Base-by-base conservation (phyloP, 2,888 invertebrate genomes). In the Saturnia pavonia region DNA sequence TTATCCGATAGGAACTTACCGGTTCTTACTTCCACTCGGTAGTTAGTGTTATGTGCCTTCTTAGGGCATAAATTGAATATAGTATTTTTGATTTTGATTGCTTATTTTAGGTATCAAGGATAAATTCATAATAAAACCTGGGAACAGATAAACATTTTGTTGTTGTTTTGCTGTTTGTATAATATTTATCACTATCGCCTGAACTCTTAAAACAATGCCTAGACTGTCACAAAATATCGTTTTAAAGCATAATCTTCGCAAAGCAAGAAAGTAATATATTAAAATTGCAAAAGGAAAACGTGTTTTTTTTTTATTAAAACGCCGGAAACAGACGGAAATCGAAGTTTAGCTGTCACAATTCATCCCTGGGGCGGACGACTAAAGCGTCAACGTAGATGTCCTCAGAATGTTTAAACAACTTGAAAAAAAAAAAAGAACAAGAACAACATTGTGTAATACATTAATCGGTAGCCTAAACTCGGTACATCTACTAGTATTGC, bases 281-380 rank as follows among this genome's bases (percentile, higher is more conserved):
- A 70, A 67, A 66, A 70, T 66, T 51, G 67, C 54, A 70, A 67
- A 70, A 54, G 66, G 54, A 70, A 70, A 66, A 66, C 40, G 67
- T 40, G 34, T 51, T 67, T 51, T 67, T 70, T 54, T 8, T 7
- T 8, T 67, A 70, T 66, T 70, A 66, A 70, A 66, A 51, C 19
- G 70, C 54, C 70, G 70, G 70, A 70, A 70, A 67, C 66, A 27
- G 66, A 25, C 65, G 70, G 70, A 70, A 70, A 70, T 70, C 70
- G 70, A 70, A 70, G 70, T 54, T 51, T 42, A 34, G 65, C 65
- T 65, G 65, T 40, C 19, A 40, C 65, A 19, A 19, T 57, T 27
- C 57, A 57, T 14, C 25, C 57, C 25, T 4, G 57, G 22, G 54
- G 54, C 54, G 22, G 22, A 11, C 54, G 54, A 54, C 54, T 57